Evolutionary conservation across 2,113 vertebrate species (phyloP).

Genomic region (Pachypanchax playfairii): DNA sequence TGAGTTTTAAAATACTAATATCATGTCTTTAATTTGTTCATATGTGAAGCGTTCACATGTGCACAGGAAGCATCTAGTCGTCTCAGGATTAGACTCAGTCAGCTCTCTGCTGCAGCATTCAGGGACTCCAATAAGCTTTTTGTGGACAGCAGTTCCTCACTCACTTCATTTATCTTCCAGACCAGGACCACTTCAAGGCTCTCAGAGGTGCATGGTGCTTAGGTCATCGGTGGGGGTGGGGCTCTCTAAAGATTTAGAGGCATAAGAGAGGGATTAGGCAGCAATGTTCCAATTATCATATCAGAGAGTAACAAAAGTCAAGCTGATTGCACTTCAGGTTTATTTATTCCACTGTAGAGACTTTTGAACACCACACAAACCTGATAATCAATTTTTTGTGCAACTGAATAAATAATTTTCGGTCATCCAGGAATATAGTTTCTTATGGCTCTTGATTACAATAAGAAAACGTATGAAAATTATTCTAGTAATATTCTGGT

Average conservation of each 20-base stretch:
- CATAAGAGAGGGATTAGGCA: slow-evolving; percentile 11
- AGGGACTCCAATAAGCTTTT: slow-evolving; percentile 56
- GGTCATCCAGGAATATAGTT: too few species aligned
- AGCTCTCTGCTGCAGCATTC: slow-evolving; percentile 23
- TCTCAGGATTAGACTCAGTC: slow-evolving; percentile 28
- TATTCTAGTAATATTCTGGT: too few species aligned
- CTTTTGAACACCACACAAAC: background rate
- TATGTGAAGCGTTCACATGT: slow-evolving; percentile 32
- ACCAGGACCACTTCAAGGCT: slow-evolving; percentile 60
- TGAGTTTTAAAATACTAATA: too few species aligned
- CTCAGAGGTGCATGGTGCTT: slow-evolving; percentile 31
- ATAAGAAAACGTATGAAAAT: too few species aligned
- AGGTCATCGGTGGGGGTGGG: slow-evolving; percentile 43
- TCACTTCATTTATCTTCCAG: slow-evolving; percentile 67
- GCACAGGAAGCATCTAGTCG: slow-evolving; percentile 17
- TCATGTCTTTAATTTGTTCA: slow-evolving; percentile 30
- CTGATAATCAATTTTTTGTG: too few species aligned
- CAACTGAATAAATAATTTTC: too few species aligned
- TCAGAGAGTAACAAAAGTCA: slow-evolving; percentile 12
- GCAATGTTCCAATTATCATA: slow-evolving; percentile 16
- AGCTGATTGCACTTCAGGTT: background rate
- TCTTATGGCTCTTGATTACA: too few species aligned
- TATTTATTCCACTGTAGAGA: background rate
- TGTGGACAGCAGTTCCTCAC: slow-evolving; percentile 53
- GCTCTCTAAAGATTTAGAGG: slow-evolving; percentile 18